Conservation (phyloP, 2,888 invertebrate genomes). For the Hirudinaria manillensis region DNA sequence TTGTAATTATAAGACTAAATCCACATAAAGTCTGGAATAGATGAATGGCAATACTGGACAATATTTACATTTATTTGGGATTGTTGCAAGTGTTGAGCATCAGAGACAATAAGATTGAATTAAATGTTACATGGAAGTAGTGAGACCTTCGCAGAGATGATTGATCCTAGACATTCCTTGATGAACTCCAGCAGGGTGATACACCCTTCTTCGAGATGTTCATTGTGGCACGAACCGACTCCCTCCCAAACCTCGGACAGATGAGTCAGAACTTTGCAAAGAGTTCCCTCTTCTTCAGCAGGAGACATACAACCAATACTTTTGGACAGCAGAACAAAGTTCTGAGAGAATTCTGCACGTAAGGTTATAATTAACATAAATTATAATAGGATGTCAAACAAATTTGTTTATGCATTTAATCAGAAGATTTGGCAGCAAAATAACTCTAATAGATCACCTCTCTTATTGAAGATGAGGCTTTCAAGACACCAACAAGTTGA, state of each 20-base stretch:
- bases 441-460: neutral
- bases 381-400: too few species aligned
- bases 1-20: too few species aligned
- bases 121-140: too few species aligned
- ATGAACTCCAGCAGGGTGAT: constrained; percentile 86
- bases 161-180: constrained; percentile 84
- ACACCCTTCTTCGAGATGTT: constrained; percentile 90
- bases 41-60: too few species aligned
- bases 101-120: too few species aligned
- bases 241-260: constrained; percentile 80
- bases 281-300: constrained; percentile 83
- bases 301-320: constrained; percentile 81
- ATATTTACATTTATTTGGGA: too few species aligned
- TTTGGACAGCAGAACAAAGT: constrained; percentile 64
- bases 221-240: constrained; percentile 55
- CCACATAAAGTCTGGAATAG: too few species aligned
- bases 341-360: constrained; percentile 44
- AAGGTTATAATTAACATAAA: too few species aligned
- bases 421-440: too few species aligned
- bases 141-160: constrained; percentile 78
- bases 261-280: constrained; percentile 81
- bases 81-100: too few species aligned
- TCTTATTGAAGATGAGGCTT: neutral
- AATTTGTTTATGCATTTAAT: too few species aligned
- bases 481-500: neutral